These are phyloP conservation scores for Eledone cirrhosa DNA, from an alignment of 2,888 invertebrate genomes.

Conservation along the genomic window DNA sequence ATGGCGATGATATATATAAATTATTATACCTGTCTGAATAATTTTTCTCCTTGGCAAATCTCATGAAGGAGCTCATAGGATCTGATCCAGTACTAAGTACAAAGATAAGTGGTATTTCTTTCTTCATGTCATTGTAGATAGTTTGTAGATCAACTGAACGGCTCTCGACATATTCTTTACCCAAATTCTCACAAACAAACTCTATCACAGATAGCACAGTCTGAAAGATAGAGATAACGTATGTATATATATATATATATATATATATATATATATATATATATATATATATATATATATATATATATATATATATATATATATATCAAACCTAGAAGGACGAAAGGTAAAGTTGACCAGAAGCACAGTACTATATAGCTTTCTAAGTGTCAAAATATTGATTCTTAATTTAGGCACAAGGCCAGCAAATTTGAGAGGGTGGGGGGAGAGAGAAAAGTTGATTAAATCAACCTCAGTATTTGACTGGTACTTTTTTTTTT, in stretches of 20 bases:
- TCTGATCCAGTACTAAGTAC: slow-evolving; percentile 83
- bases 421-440: too few relatives aligned
- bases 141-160: slow-evolving; percentile 75
- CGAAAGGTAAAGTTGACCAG: too few relatives aligned
- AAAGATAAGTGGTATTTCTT: slow-evolving; percentile 81
- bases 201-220: slow-evolving; percentile 83
- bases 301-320: neutral
- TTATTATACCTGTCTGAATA: slow-evolving; percentile 61
- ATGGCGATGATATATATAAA: too few relatives aligned
- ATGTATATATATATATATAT: neutral
- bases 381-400: too few relatives aligned
- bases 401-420: too few relatives aligned
- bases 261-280: neutral
- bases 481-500: too few relatives aligned
- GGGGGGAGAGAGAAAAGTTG: too few relatives aligned
- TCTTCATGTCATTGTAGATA: slow-evolving; percentile 67
- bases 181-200: slow-evolving; percentile 81
- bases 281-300: neutral
- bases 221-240: slow-evolving; percentile 44
- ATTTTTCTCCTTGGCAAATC: slow-evolving; percentile 65
- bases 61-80: slow-evolving; percentile 67
- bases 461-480: too few relatives aligned
- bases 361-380: too few relatives aligned
- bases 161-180: slow-evolving; percentile 82
- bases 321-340: too few relatives aligned